Evolutionary conservation across 2,113 vertebrate species (phyloP).

Genomic region (Setophaga petechia): DNA sequence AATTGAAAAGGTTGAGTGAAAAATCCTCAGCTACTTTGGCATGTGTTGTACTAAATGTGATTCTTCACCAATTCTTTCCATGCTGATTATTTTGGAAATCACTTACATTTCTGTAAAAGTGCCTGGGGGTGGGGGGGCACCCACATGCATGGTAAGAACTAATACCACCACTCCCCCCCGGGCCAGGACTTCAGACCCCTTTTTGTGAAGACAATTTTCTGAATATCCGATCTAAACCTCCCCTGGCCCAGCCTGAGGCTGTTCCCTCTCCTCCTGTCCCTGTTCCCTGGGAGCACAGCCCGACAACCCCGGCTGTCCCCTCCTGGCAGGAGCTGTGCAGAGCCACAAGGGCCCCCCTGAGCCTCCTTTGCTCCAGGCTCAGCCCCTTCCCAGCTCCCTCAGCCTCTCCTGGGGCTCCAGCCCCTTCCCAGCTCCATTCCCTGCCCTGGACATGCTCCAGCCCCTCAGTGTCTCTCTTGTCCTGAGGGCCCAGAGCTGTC

Average conservation of each 20-base stretch:
- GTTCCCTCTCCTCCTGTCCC: background rate
- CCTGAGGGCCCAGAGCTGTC: background rate
- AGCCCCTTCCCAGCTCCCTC: background rate
- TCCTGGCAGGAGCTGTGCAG: background rate
- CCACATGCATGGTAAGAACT: background rate
- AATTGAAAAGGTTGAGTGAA: background rate
- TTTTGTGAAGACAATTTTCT: background rate
- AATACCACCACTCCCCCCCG: fast-evolving
- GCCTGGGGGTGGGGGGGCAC: too few relatives aligned
- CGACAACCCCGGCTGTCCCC: fast-evolving
- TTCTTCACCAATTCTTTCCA: background rate
- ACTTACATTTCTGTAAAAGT: background rate
- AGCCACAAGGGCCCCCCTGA: background rate
- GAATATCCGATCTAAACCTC: background rate
- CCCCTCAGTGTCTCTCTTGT: background rate
- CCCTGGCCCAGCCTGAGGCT: background rate
- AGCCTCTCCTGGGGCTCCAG: background rate
- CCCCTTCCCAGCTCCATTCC: background rate
- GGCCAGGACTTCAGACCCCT: background rate
- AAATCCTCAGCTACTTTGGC: background rate
- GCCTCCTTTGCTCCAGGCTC: background rate
- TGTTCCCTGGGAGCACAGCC: background rate
- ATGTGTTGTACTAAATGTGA: background rate
- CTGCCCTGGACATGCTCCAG: background rate
- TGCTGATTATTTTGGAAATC: background rate